Percentiles rank a stretch among this genome's conserved stretches.
phyloP scores from a whole-genome alignment of 2,888 invertebrate species.

The Noctua janthina region DNA sequence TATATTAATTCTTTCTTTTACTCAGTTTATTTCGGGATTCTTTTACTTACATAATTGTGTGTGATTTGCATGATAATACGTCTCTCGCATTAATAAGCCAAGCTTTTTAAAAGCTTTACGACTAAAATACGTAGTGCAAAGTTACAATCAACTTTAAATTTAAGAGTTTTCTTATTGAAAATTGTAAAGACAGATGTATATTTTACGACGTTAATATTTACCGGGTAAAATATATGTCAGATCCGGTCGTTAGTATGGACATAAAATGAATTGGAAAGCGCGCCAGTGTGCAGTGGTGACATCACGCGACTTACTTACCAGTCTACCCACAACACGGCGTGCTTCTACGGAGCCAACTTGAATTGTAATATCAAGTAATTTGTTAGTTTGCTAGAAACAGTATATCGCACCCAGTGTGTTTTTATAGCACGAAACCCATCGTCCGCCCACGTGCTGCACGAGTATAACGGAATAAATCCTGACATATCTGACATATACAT shows the following conservation, averaged over 20 bases:
- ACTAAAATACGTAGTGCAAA: background rate
- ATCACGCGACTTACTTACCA: too few relatives aligned
- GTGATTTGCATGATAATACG: constrained; percentile 16
- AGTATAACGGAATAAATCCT: too few relatives aligned
- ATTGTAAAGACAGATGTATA: background rate
- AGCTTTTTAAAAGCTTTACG: constrained; percentile 1
- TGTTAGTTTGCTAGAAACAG: too few relatives aligned
- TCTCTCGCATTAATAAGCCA: background rate
- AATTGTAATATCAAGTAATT: too few relatives aligned
- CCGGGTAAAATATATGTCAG: constrained; percentile 21
- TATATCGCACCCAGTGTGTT: too few relatives aligned
- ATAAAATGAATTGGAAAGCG: too few relatives aligned
- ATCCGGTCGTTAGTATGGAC: too few relatives aligned
- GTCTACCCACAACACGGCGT: too few relatives aligned
- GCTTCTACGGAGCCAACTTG: too few relatives aligned
- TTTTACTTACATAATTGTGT: background rate
- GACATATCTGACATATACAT: background rate
- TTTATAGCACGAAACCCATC: too few relatives aligned
- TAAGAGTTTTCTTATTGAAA: background rate
- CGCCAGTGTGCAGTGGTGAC: too few relatives aligned
- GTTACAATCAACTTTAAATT: background rate
- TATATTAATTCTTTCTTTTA: background rate
- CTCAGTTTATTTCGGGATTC: background rate
- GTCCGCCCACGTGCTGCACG: too few relatives aligned
- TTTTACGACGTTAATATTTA: constrained; percentile 21